Conservation (phyloP, 2,113 vertebrate species). For the Hemicordylus capensis region DNA sequence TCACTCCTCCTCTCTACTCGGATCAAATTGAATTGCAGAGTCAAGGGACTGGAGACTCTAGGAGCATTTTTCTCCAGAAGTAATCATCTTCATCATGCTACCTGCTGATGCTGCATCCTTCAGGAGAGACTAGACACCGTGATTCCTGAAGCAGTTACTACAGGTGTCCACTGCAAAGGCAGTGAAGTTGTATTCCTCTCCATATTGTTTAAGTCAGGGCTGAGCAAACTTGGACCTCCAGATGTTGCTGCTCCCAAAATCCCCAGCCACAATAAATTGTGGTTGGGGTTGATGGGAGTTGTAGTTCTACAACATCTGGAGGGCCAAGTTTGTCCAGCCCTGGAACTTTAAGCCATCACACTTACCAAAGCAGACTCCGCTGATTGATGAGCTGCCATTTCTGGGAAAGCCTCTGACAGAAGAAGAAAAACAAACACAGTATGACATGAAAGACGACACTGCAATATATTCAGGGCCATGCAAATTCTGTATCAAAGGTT, state of each 20-base stretch:
- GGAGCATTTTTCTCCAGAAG: too few relatives aligned
- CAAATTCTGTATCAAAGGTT: neutral
- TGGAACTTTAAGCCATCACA: too few relatives aligned
- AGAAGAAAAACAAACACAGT: slow-evolving; percentile 46
- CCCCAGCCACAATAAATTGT: too few relatives aligned
- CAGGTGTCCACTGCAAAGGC: too few relatives aligned
- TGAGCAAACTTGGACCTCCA: too few relatives aligned
- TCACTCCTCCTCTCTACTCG: too few relatives aligned
- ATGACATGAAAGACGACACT: neutral
- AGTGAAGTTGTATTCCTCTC: neutral
- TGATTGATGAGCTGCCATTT: slow-evolving; percentile 95
- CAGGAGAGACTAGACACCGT: neutral
- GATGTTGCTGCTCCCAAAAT: too few relatives aligned
- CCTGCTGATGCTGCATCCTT: neutral
- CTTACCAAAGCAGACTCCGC: slow-evolving; percentile 86
- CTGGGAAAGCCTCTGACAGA: slow-evolving; percentile 86
- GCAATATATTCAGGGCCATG: neutral
- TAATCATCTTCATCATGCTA: too few relatives aligned
- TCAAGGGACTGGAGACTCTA: neutral
- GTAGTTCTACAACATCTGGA: too few relatives aligned
- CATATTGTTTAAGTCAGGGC: neutral
- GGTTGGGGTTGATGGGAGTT: too few relatives aligned
- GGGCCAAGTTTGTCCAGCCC: too few relatives aligned
- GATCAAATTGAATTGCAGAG: neutral
- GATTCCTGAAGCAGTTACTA: neutral